phyloP scores from a whole-genome alignment of 2,113 vertebrate genomes.

The Saimiri boliviensis region DNA sequence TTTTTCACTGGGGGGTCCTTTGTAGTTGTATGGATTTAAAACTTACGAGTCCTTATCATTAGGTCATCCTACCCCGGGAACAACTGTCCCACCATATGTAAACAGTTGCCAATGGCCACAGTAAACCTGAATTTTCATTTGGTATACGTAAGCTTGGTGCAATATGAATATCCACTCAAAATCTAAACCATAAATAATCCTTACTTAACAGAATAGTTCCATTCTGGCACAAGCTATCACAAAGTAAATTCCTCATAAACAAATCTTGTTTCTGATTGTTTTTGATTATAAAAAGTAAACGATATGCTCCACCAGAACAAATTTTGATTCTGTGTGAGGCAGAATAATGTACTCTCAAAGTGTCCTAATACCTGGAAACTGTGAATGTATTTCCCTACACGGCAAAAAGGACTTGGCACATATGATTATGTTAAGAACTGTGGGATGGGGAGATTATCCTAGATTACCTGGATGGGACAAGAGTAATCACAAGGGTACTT shows the following conservation, averaged over 20 bases:
- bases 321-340: background rate
- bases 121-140: background rate
- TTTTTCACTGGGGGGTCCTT: background rate
- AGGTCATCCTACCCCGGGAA: background rate
- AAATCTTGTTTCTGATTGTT: constrained; percentile 17
- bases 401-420: background rate
- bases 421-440: background rate
- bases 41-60: background rate
- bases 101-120: background rate
- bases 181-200: background rate
- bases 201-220: background rate
- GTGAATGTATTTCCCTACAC: background rate
- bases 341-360: background rate
- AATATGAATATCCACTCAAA: constrained; percentile 2
- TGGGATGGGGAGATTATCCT: background rate
- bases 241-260: background rate
- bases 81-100: background rate
- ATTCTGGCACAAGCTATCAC: background rate
- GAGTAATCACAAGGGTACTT: background rate
- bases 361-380: background rate
- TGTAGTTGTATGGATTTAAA: background rate
- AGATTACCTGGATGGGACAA: background rate
- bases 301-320: background rate
- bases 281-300: background rate
- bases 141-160: background rate